A percentile compares a stretch with the other conserved stretches of the same genome.
Evolutionary conservation across 2,888 invertebrate species (phyloP).

Genomic region (Galeopsomyia nigrocyanea): DNA sequence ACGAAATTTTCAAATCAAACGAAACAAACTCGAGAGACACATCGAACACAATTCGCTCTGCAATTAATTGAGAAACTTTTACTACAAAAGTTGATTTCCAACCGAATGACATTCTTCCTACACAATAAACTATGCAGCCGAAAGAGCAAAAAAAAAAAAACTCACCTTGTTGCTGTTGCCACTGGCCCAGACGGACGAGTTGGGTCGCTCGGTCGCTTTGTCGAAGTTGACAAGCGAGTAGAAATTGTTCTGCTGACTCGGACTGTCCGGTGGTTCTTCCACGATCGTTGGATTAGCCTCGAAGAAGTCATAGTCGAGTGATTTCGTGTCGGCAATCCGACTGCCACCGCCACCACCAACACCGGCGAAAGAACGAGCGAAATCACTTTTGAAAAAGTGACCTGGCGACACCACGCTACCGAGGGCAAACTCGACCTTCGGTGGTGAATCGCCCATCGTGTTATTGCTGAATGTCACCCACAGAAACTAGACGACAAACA

Average conservation of each 20-base stretch:
- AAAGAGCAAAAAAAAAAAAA: neutral
- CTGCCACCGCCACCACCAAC: constrained; percentile 56
- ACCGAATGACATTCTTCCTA: no score
- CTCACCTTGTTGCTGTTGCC: constrained; percentile 16
- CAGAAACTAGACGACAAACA: neutral
- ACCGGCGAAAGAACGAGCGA: constrained; percentile 71
- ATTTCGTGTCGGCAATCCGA: constrained; percentile 61
- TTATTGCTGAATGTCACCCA: neutral
- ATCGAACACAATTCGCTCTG: no score
- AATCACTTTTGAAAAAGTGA: constrained; percentile 72
- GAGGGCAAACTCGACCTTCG: constrained; percentile 61
- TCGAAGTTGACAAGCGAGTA: constrained; percentile 57
- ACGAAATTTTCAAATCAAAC: no score
- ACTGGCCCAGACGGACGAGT: constrained; percentile 9
- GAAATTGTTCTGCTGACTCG: constrained; percentile 50
- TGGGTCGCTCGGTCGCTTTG: constrained; percentile 22
- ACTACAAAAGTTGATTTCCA: no score
- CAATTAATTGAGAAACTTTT: no score
- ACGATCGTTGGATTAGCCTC: constrained; percentile 50
- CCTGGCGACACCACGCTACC: constrained; percentile 66
- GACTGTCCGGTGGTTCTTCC: constrained; percentile 49
- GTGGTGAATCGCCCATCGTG: constrained; percentile 52
- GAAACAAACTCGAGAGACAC: no score
- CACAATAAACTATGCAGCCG: no score
- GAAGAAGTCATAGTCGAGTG: constrained; percentile 62